Conservation (phyloP, 1,140 invertebrate species). For the Ectropis grisescens region DNA sequence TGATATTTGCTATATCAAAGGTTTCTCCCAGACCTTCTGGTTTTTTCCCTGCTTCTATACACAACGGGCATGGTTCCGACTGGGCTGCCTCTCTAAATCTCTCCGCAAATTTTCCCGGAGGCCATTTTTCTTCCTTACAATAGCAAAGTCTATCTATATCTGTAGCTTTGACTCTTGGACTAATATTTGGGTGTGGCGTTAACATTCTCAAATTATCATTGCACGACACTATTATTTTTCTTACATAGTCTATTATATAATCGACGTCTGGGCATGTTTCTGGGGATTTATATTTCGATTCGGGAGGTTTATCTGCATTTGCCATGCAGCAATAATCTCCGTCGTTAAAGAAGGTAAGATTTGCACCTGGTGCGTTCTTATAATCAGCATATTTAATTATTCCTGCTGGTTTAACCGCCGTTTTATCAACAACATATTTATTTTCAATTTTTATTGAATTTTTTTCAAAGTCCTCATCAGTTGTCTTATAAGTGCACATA, state of each 20-base stretch:
- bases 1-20: constrained; percentile 54
- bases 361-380: constrained; percentile 51
- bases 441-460: constrained; percentile 51
- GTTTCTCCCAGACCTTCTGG: constrained; percentile 18
- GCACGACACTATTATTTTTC: constrained; percentile 57
- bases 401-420: constrained; percentile 32
- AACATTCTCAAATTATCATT: constrained; percentile 63
- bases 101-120: constrained; percentile 33
- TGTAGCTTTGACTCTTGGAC: constrained; percentile 45
- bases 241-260: constrained; percentile 50
- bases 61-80: constrained; percentile 40
- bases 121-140: constrained; percentile 49
- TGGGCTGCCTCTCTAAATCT: constrained; percentile 39
- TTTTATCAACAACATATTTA: constrained; percentile 44
- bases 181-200: constrained; percentile 49
- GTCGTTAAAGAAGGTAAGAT: constrained; percentile 43
- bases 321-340: constrained; percentile 51
- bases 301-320: constrained; percentile 49
- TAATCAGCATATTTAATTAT: constrained; percentile 48
- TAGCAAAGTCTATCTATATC: constrained; percentile 57
- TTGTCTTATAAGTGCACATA: constrained; percentile 54
- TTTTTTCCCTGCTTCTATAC: constrained; percentile 30
- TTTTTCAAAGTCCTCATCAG: constrained; percentile 43
- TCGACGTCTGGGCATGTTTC: constrained; percentile 47
- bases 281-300: constrained; percentile 37